Evolutionary conservation across 2,113 vertebrate species (phyloP).

Genomic region (Limnothrissa miodon): DNA sequence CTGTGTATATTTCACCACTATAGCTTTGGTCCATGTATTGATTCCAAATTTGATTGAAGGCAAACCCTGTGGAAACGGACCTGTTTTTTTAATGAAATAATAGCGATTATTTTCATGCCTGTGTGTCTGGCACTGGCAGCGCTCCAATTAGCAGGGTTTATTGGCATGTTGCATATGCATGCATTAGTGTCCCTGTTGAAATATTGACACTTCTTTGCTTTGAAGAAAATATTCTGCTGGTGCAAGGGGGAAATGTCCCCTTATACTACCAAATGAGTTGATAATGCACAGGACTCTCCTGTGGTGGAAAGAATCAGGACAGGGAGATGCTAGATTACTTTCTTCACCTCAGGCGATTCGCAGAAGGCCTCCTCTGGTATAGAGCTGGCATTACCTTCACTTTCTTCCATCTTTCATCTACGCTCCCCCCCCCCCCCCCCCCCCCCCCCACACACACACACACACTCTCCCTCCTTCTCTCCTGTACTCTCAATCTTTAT

Average conservation of each 20-base stretch:
- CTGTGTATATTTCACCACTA: not conserved
- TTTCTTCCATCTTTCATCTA: not conserved
- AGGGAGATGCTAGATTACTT: constrained; percentile 71
- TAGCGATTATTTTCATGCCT: not conserved
- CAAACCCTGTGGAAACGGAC: not conserved
- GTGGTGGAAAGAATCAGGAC: constrained; percentile 70
- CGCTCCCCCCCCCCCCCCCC: constrained; percentile 21
- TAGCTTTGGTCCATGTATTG: not conserved
- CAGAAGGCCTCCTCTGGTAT: constrained; percentile 67
- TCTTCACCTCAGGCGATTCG: constrained; percentile 70
- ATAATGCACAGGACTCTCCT: constrained; percentile 75
- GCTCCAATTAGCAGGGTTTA: not conserved
- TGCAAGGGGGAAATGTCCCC: constrained; percentile 64
- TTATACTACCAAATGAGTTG: constrained; percentile 68
- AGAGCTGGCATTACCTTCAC: constrained; percentile 57
- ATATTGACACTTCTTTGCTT: constrained; percentile 67
- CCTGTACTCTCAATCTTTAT: not conserved
- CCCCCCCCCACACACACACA: constrained; percentile 50
- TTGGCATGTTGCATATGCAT: not conserved
- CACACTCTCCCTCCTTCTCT: not conserved
- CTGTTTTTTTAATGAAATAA: not conserved
- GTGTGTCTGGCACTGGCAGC: not conserved
- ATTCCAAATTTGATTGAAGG: not conserved
- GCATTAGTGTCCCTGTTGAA: constrained; percentile 42
- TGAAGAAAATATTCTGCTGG: constrained; percentile 49